Percentiles rank a stretch among this genome's conserved stretches.
Conservation (phyloP, 2,113 vertebrate species). For the Mohoua ochrocephala region DNA sequence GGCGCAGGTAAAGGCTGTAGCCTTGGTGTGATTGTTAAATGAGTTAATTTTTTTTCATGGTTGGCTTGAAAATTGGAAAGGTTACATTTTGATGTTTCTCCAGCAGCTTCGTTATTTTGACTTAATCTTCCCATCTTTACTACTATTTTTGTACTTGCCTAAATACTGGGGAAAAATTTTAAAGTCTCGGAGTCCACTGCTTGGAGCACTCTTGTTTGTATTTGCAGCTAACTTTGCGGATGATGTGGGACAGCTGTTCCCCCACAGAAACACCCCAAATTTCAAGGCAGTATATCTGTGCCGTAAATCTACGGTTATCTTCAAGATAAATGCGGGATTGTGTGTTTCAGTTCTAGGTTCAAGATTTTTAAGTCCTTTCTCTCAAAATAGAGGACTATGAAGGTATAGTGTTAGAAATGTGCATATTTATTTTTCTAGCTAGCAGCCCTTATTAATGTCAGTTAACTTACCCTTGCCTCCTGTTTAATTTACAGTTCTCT, state of each 20-base stretch:
- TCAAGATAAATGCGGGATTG: background rate
- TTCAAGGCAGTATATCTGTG: background rate
- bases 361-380: background rate
- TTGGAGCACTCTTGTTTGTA: background rate
- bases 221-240: background rate
- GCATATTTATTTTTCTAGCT: background rate
- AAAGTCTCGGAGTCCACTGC: background rate
- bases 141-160: background rate
- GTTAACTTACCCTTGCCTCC: background rate
- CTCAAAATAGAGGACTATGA: background rate
- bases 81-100: background rate
- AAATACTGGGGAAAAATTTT: background rate
- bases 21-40: background rate
- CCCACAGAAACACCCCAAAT: background rate
- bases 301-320: background rate
- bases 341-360: background rate
- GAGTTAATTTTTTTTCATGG: background rate
- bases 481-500: background rate
- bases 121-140: background rate
- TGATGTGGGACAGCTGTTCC: background rate
- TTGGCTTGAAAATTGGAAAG: background rate
- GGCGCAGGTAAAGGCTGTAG: background rate
- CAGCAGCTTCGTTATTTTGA: background rate
- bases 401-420: background rate
- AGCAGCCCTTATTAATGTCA: background rate